Evolutionary conservation across 2,113 vertebrate species (phyloP).

Genomic region (human): DNA sequence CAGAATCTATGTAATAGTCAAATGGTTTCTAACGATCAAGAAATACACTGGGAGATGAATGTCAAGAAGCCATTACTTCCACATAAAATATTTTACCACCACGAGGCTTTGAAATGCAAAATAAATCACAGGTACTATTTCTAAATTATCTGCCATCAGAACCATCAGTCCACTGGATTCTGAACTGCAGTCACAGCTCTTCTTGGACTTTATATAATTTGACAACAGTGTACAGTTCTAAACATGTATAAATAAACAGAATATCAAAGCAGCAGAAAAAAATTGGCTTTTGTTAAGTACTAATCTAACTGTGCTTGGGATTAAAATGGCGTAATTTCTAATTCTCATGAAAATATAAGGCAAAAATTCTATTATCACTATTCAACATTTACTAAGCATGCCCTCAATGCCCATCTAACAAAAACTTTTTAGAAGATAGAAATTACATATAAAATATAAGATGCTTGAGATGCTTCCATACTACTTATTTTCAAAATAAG

Average conservation of each 20-base stretch:
- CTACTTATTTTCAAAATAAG: neutral
- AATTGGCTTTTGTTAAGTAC: neutral
- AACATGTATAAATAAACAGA: neutral
- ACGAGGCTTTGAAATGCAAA: neutral
- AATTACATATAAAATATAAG: neutral
- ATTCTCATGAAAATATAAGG: neutral
- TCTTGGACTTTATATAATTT: neutral
- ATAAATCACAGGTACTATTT: neutral
- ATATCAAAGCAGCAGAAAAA: neutral
- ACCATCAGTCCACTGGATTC: neutral
- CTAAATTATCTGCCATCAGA: neutral
- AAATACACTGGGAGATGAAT: neutral
- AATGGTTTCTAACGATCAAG: neutral
- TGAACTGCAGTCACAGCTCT: neutral
- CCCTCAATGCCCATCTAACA: neutral
- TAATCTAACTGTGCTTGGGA: neutral
- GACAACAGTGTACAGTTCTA: neutral
- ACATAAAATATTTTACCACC: neutral
- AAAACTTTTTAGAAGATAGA: neutral
- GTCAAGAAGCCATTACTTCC: neutral
- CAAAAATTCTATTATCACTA: neutral
- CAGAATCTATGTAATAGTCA: neutral
- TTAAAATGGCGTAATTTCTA: conserved; percentile 1
- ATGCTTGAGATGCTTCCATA: neutral
- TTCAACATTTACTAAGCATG: neutral